These are phyloP conservation scores for Acleris holmiana DNA, from an alignment of 2,888 invertebrate species.

Conservation along the genomic window DNA sequence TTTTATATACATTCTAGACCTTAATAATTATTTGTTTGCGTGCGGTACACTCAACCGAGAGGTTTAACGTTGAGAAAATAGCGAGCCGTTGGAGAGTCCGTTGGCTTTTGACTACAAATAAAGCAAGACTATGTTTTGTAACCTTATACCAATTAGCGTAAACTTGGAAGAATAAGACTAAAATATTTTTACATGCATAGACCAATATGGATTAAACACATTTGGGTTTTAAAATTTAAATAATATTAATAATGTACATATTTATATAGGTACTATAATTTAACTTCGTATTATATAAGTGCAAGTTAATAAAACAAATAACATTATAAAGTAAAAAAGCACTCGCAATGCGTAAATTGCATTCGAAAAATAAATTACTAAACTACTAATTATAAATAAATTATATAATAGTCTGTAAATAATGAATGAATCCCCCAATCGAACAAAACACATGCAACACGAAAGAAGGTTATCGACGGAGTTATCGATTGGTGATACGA, in stretches of 20 bases:
- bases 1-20: background rate
- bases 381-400: background rate
- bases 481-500: background rate
- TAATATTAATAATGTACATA: no score
- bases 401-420: background rate
- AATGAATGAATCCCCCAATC: background rate
- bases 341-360: background rate
- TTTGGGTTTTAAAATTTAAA: no score
- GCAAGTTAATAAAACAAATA: background rate
- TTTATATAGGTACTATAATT: no score
- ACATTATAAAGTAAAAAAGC: background rate
- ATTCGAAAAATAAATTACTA: background rate
- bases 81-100: slow-evolving; percentile 1
- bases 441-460: background rate
- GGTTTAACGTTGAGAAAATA: slow-evolving; percentile 20
- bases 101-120: slow-evolving; percentile 1
- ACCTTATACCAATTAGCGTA: background rate
- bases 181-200: background rate
- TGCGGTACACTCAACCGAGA: slow-evolving; percentile 13
- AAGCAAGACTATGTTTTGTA: background rate
- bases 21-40: no score
- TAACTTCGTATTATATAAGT: no score
- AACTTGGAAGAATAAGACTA: background rate
- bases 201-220: no score
- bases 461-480: background rate